These are phyloP conservation scores for Acomys russatus DNA, from an alignment of 2,797 vertebrate species.

Conservation along the genomic window DNA sequence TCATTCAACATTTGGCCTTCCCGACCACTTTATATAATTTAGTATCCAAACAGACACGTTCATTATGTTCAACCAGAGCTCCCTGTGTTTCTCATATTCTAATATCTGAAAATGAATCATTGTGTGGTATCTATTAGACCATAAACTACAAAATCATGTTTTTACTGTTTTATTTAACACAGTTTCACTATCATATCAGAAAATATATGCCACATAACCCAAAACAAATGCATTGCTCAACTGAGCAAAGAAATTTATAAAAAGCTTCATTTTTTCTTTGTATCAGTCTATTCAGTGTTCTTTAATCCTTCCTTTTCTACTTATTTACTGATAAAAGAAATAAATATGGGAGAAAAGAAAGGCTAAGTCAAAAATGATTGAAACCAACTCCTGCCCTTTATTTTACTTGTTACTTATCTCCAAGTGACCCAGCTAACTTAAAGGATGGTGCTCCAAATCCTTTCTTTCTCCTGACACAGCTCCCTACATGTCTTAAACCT, in stretches of 20 bases:
- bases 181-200: not conserved
- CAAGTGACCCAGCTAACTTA: not conserved
- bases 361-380: not conserved
- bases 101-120: not conserved
- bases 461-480: not conserved
- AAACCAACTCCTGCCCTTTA: not conserved
- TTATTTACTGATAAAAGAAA: not conserved
- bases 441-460: not conserved
- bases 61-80: not conserved
- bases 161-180: not conserved
- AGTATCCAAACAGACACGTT: not conserved
- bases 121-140: not conserved
- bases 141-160: not conserved
- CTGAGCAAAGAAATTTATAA: not conserved
- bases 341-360: slow-evolving; percentile 1
- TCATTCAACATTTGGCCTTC: slow-evolving; percentile 43
- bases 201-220: not conserved
- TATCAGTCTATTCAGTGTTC: not conserved
- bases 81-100: not conserved
- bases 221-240: not conserved
- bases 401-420: not conserved
- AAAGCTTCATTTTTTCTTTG: not conserved
- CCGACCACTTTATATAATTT: not conserved
- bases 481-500: not conserved
- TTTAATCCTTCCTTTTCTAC: not conserved